Percentiles rank a stretch among this genome's conserved stretches.
These are phyloP conservation scores for Sebastes vulpes DNA, from an alignment of 2,797 vertebrate species.

Conservation along the genomic window DNA sequence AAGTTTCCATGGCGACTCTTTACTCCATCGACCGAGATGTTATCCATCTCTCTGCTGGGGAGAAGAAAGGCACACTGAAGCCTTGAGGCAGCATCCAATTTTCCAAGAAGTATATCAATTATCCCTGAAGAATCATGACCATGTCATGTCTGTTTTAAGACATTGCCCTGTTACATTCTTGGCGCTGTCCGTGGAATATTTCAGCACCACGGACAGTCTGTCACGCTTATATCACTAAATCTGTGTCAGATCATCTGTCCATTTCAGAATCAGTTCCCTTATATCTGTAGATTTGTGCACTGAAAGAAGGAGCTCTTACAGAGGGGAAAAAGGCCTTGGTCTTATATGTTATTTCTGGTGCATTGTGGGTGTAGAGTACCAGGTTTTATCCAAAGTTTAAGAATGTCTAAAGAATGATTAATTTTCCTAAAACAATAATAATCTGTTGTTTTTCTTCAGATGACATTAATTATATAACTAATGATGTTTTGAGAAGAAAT, in stretches of 20 bases:
- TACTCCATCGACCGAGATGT: conserved; percentile 45
- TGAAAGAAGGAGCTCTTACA: not conserved
- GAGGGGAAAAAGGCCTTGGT: not conserved
- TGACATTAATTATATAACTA: too few species aligned
- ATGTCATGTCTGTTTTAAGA: not conserved
- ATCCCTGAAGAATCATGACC: not conserved
- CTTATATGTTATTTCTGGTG: not conserved
- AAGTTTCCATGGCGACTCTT: conserved; percentile 72
- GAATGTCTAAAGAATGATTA: not conserved
- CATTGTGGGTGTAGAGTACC: not conserved
- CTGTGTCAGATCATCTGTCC: not conserved
- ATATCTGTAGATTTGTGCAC: not conserved
- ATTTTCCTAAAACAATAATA: too few species aligned
- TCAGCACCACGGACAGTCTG: conserved; percentile 1
- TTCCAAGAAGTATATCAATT: not conserved
- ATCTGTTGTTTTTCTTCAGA: too few species aligned
- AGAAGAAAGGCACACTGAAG: not conserved
- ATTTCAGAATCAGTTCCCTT: not conserved
- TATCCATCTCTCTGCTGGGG: conserved; percentile 9
- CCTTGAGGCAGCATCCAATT: not conserved
- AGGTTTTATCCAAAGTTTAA: not conserved
- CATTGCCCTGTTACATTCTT: too few species aligned
- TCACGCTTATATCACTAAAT: not conserved
- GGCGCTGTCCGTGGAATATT: not conserved
- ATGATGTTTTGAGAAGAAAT: too few species aligned